Conservation (phyloP, 2,888 invertebrate species). For the Steinernema scapterisci region DNA sequence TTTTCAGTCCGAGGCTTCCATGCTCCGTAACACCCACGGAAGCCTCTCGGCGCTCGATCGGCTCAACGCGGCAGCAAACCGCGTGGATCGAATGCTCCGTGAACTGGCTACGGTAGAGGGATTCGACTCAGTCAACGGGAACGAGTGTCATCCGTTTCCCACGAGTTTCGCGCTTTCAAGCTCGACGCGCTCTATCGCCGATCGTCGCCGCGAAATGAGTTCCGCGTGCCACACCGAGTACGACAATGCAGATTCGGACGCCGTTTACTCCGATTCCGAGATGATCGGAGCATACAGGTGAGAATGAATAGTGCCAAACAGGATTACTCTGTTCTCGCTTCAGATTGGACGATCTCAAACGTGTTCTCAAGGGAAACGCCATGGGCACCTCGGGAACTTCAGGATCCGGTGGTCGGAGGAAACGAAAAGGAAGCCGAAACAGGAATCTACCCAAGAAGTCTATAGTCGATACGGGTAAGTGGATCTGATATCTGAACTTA, state of each 20-base stretch:
- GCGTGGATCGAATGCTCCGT: constrained; percentile 63
- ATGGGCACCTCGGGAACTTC: constrained; percentile 11
- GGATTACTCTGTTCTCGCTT: background rate
- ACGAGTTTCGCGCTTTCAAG: constrained; percentile 34
- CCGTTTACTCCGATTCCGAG: constrained; percentile 45
- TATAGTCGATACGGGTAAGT: constrained; percentile 2
- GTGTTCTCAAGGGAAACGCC: constrained; percentile 37
- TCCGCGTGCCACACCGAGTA: constrained; percentile 65
- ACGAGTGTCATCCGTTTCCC: constrained; percentile 43
- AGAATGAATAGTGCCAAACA: background rate
- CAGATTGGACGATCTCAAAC: constrained; percentile 43
- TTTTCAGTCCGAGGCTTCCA: constrained; percentile 48
- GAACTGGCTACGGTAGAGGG: constrained; percentile 46
- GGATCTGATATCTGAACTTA: background rate
- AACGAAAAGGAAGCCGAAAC: constrained; percentile 19
- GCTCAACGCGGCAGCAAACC: constrained; percentile 59
- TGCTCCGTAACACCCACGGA: constrained; percentile 18
- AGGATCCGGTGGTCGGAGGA: constrained; percentile 6
- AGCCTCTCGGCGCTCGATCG: constrained; percentile 49
- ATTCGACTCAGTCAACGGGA: constrained; percentile 48
- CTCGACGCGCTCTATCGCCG: constrained; percentile 40
- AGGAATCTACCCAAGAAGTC: background rate
- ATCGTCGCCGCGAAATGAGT: constrained; percentile 44
- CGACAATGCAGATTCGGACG: constrained; percentile 60
- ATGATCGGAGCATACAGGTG: constrained; percentile 41